Conservation (phyloP, 2,888 invertebrate species). For the Pammene fasciana region DNA sequence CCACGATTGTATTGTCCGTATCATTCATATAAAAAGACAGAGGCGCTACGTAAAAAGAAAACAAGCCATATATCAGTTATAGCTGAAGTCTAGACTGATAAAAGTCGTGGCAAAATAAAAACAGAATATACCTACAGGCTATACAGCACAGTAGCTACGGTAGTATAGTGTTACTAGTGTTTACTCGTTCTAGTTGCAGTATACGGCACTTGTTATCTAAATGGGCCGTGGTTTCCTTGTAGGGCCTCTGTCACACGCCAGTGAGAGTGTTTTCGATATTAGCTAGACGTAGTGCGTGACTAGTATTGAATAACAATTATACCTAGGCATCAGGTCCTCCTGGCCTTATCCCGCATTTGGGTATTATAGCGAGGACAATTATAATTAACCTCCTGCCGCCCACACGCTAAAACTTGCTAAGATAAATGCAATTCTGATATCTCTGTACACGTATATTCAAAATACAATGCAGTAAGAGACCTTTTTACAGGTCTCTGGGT, state of each 20-base stretch:
- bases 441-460: no score
- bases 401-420: no score
- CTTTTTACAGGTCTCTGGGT: no score
- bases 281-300: conserved; percentile 1
- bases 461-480: no score
- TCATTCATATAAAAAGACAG: background rate
- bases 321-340: no score
- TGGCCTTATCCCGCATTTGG: no score
- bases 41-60: background rate
- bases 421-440: no score
- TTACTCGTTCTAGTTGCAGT: conserved; percentile 54
- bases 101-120: background rate
- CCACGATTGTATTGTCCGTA: background rate
- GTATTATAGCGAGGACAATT: no score
- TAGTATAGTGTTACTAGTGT: conserved; percentile 48
- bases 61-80: no score
- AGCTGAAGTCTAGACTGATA: no score
- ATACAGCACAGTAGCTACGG: conserved; percentile 13
- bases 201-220: conserved; percentile 70
- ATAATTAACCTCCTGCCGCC: no score
- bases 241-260: conserved; percentile 58
- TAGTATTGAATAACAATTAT: conserved; percentile 5
- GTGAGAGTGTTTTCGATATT: conserved; percentile 36
- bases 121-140: no score
- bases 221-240: conserved; percentile 76